Conservation (phyloP, 2,113 vertebrate species). For the Danionella cerebrum region DNA sequence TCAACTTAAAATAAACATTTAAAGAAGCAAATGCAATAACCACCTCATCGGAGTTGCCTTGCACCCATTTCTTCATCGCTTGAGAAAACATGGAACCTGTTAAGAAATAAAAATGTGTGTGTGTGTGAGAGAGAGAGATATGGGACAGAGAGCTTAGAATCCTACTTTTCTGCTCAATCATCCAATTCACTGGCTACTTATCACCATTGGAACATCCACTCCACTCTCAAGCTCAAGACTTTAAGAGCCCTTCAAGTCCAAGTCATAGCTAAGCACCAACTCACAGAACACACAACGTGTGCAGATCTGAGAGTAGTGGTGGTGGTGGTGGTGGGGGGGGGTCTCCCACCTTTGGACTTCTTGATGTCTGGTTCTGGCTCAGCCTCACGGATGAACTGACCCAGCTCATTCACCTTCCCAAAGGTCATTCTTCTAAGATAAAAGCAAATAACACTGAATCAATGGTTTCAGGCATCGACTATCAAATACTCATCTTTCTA, state of each 20-base stretch:
- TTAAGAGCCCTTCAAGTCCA: conserved; percentile 18
- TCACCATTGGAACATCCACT: conserved; percentile 33
- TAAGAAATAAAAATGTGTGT: neutral
- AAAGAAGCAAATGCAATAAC: neutral
- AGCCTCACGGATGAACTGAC: conserved; percentile 95
- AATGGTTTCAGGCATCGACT: too few relatives aligned
- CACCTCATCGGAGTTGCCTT: conserved; percentile 85
- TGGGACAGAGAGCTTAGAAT: conserved; percentile 1
- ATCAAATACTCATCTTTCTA: too few relatives aligned
- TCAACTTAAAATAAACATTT: neutral
- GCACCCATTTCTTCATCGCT: conserved; percentile 91
- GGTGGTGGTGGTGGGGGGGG: neutral
- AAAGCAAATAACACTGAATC: conserved; percentile 25
- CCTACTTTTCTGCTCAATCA: conserved; percentile 24
- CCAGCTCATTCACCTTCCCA: conserved; percentile 92
- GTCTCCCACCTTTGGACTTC: conserved; percentile 87
- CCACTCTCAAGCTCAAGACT: conserved; percentile 13
- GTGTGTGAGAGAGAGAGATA: neutral
- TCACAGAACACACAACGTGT: neutral
- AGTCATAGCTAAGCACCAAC: conserved; percentile 12
- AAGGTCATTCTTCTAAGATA: conserved; percentile 89
- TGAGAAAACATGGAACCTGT: conserved; percentile 87
- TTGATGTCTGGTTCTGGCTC: conserved; percentile 96
- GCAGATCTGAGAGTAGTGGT: neutral
- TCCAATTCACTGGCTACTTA: conserved; percentile 25